A percentile compares a stretch with the other conserved stretches of the same genome.
Conservation (phyloP, 2,888 invertebrate genomes). For the Dynastes tityus region DNA sequence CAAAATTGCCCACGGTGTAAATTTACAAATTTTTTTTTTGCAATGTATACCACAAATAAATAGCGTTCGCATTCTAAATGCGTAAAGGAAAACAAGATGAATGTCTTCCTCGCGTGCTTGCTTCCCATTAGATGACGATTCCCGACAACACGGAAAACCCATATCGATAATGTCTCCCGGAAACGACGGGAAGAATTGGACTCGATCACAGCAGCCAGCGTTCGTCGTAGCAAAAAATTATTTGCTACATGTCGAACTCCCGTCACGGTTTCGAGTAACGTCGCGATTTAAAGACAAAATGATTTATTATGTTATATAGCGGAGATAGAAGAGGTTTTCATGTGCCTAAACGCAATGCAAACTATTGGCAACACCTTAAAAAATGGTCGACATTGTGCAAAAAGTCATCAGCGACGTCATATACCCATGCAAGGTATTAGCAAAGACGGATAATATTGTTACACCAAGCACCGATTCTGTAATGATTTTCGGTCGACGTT, state of each 20-base stretch:
- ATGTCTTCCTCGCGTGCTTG: background rate
- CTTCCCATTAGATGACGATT: conserved; percentile 15
- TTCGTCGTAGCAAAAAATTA: background rate
- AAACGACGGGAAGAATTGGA: background rate
- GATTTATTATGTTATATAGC: background rate
- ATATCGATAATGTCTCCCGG: conserved; percentile 20
- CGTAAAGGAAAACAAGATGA: conserved; percentile 5
- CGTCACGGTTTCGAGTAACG: background rate
- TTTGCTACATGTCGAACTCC: background rate
- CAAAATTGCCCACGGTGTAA: too few relatives aligned
- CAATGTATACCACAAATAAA: too few relatives aligned
- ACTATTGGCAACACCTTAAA: background rate
- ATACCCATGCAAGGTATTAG: too few relatives aligned
- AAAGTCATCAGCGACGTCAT: conserved; percentile 46
- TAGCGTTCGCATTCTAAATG: background rate
- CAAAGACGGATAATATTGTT: too few relatives aligned
- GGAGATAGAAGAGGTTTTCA: too few relatives aligned
- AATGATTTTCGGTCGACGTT: too few relatives aligned
- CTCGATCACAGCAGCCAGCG: background rate
- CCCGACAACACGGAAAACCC: conserved; percentile 23
- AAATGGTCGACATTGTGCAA: too few relatives aligned
- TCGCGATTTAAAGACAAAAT: background rate
- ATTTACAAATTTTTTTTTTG: too few relatives aligned
- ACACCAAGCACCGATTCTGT: too few relatives aligned
- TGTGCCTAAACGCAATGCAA: too few relatives aligned